Base-by-base conservation (phyloP, 2,797 vertebrate species). In the Argya squamiceps region DNA sequence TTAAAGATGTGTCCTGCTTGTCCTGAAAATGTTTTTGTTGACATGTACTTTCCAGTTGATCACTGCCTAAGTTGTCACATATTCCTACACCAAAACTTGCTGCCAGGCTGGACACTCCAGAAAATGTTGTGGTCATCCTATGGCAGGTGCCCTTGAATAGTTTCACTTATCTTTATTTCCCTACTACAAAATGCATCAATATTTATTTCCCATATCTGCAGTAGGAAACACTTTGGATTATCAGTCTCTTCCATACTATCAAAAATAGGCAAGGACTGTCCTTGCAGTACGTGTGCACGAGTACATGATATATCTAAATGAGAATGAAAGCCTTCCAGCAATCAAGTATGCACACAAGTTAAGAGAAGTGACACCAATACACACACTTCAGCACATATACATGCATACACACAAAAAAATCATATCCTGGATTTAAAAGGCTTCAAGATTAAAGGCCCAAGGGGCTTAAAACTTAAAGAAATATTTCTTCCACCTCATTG, bases 401-500 rank as follows among this genome's bases (percentile, higher is more conserved):
- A 88, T 96, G 95, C 94, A 77, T 46, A 73, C 4, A 2, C 96
- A 96, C 92, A 96, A 83, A 94, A 86, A 96, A 84, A 89, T 95
- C 95, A 89, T 93, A 91, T 85, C 96, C 87, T 93, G 89, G 98
- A 32, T 99, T 99, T 95, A 99, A 98, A 98, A 98, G 96, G 67
- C 98, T 99, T 37, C 98, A 98, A 97, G 98, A 99, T 96, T 97
- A 86, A 85, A 95, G 79, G 91, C 93, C 92, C 87, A 94, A 84
- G 81, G 89, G 95, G 95, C 88, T 97, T 97, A 56, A 98, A 95
- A 70, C 97, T 98, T 44, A 98, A 99, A 95, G 98, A 99, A 63
- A 76, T 99, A 47, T 98, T 99, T 78, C 96, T 97, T 60, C 97
- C 98, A 86, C 97, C 69, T 95, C 92, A 93, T 94, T 92, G 93